Percentiles rank a stretch among this genome's conserved stretches.
phyloP scores from a whole-genome alignment of 2,888 invertebrate genomes.

The Pyrrhosoma nymphula region DNA sequence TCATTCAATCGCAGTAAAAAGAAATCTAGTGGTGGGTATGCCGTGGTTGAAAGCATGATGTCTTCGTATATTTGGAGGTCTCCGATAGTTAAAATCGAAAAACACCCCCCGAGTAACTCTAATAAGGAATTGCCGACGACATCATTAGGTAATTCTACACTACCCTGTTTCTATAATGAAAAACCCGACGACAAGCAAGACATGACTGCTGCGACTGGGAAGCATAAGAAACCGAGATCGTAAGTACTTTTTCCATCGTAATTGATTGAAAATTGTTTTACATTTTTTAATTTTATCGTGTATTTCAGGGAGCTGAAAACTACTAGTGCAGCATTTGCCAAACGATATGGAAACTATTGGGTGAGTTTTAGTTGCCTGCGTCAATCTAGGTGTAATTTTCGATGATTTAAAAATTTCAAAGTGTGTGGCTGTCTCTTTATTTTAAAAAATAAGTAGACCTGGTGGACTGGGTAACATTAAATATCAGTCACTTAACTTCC shows the following conservation, averaged over 20 bases:
- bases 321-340: neutral
- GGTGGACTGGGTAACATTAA: too few relatives aligned
- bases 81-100: neutral
- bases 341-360: neutral
- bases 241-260: neutral
- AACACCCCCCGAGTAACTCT: neutral
- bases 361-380: neutral
- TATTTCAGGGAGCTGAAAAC: neutral
- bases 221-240: neutral
- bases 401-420: too few relatives aligned
- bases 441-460: too few relatives aligned
- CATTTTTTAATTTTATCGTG: neutral
- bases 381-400: neutral
- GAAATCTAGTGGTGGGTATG: neutral
- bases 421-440: too few relatives aligned
- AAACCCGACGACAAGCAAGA: neutral
- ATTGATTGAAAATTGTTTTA: neutral
- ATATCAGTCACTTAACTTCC: too few relatives aligned
- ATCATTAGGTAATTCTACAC: neutral
- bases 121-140: neutral
- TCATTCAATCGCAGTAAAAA: neutral
- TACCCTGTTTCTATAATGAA: slow-evolving; percentile 42
- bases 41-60: slow-evolving; percentile 24
- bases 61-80: neutral
- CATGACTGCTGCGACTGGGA: neutral